Evolutionary conservation across 2,797 vertebrate genomes (phyloP).

Genomic region (Lycodopsis pacificus): DNA sequence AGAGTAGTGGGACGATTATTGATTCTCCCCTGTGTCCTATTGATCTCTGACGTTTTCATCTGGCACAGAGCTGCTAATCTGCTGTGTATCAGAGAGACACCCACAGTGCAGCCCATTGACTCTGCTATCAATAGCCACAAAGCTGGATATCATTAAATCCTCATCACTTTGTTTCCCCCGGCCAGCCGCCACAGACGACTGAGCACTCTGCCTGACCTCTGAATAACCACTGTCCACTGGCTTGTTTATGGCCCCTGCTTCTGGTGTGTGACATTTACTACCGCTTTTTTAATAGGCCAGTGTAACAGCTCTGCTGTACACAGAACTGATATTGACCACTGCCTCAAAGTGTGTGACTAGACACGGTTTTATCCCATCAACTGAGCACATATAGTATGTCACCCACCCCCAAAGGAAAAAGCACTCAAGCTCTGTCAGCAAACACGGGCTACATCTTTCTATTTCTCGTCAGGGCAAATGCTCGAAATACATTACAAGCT

Average conservation of each 20-base stretch:
- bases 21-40: conserved; percentile 89
- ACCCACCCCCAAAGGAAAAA: conserved; percentile 48
- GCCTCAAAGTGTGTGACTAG: conserved; percentile 58
- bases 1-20: conserved; percentile 80
- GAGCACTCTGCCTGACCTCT: conserved; percentile 81
- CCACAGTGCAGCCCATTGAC: conserved; percentile 85
- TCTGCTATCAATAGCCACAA: conserved; percentile 86
- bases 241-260: conserved; percentile 75
- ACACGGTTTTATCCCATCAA: conserved; percentile 63
- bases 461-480: conserved; percentile 30
- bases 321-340: conserved; percentile 69
- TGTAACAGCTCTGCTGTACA: conserved; percentile 71
- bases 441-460: conserved; percentile 26
- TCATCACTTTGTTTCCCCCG: conserved; percentile 83
- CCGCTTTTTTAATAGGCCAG: conserved; percentile 73
- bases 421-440: conserved; percentile 56
- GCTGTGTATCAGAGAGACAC: conserved; percentile 85
- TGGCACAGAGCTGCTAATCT: conserved; percentile 86
- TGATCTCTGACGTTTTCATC: conserved; percentile 89
- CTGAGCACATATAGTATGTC: conserved; percentile 52
- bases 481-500: conserved; percentile 20
- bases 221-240: conserved; percentile 78
- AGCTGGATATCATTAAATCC: conserved; percentile 89
- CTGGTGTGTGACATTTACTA: conserved; percentile 72
- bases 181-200: conserved; percentile 74